A percentile compares a stretch with the other conserved stretches of the same genome.
Conservation (phyloP, 2,888 invertebrate genomes). For the Actias luna region DNA sequence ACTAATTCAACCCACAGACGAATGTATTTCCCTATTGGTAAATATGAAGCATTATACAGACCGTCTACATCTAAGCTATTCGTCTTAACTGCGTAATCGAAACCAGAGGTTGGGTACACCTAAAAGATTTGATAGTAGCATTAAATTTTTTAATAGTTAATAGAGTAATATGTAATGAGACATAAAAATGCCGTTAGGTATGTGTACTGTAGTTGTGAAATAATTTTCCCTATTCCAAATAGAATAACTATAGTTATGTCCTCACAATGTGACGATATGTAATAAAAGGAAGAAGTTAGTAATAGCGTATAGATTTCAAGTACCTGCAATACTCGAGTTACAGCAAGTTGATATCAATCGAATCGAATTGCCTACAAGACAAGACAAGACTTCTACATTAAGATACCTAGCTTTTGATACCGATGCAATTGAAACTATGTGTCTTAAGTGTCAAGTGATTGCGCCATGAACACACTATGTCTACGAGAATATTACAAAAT, state of each 20-base stretch:
- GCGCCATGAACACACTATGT: slow-evolving; percentile 30
- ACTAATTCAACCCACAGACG: slow-evolving; percentile 49
- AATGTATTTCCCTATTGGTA: slow-evolving; percentile 64
- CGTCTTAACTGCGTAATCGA: slow-evolving; percentile 47
- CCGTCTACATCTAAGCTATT: slow-evolving; percentile 49
- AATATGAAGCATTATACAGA: slow-evolving; percentile 53
- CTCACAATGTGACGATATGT: slow-evolving; percentile 27
- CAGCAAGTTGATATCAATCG: slow-evolving; percentile 37
- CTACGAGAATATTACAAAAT: slow-evolving; percentile 26
- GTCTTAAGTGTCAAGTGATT: slow-evolving; percentile 32
- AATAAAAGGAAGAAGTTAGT: slow-evolving; percentile 33
- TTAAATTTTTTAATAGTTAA: not conserved
- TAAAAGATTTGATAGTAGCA: slow-evolving; percentile 1
- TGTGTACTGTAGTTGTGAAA: not conserved
- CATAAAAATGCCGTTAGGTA: not conserved
- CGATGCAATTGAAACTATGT: slow-evolving; percentile 37
- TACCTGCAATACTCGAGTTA: slow-evolving; percentile 47
- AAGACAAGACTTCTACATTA: slow-evolving; percentile 29
- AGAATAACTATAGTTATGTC: not conserved
- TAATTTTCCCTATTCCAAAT: not conserved
- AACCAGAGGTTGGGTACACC: not conserved
- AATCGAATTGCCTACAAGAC: slow-evolving; percentile 42
- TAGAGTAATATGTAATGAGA: not conserved
- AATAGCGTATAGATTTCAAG: slow-evolving; percentile 45
- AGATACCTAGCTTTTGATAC: slow-evolving; percentile 47